phyloP scores from a whole-genome alignment of 2,113 vertebrate genomes.

The Laterallus jamaicensis region DNA sequence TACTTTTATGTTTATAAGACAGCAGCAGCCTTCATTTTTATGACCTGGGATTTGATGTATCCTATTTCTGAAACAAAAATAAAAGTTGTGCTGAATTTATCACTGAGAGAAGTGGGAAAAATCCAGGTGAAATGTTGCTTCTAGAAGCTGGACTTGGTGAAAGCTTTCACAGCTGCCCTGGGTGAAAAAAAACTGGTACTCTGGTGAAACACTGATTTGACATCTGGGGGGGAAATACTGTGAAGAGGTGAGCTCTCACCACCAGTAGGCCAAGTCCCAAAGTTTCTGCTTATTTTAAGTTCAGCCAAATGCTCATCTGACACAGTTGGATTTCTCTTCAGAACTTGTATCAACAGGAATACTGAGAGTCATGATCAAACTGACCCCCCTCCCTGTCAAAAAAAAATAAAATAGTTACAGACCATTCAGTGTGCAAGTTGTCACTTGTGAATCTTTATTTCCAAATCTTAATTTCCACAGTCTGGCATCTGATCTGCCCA shows the following conservation, averaged over 20 bases:
- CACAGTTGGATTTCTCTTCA: background rate
- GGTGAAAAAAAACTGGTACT: background rate
- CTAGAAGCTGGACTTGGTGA: background rate
- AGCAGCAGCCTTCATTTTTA: background rate
- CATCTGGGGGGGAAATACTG: background rate
- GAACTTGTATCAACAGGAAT: background rate
- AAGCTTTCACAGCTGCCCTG: background rate
- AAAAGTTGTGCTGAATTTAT: background rate
- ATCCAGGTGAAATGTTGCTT: background rate
- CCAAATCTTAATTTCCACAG: background rate
- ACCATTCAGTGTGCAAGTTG: background rate
- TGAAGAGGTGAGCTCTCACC: background rate
- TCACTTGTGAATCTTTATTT: background rate
- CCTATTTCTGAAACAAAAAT: background rate
- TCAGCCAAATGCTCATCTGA: background rate
- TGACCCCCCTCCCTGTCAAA: rapidly evolving
- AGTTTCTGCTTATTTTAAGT: background rate
- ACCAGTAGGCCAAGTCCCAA: background rate
- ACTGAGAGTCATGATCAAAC: background rate
- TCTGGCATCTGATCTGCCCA: background rate
- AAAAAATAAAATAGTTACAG: background rate
- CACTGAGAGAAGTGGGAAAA: background rate
- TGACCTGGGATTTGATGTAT: background rate
- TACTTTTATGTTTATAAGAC: background rate
- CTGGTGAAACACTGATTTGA: background rate